Evolutionary conservation across 2,888 invertebrate species (phyloP), one percentile per base, ranked within the genome.

Genomic region (Yponomeuta malinellus): DNA sequence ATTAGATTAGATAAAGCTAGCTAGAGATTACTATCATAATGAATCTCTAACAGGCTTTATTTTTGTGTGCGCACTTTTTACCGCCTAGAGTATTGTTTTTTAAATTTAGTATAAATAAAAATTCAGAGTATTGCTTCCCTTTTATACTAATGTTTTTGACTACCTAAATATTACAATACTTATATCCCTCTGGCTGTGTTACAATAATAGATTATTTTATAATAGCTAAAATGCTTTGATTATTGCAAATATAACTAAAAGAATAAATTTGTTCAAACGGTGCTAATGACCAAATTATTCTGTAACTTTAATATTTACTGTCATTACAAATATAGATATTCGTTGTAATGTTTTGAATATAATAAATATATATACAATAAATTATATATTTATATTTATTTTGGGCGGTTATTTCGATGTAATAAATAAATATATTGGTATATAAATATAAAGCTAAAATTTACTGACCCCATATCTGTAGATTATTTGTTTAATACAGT

Each of bases 101-200:
- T 67, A 33, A 12, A 6, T 10, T 10, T 37, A 66, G 3, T 15
- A 48, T 48, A 68, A 87, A 81, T 87, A 88, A 89, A 87, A 89
- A 90, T 85, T 86, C 85, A 87, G 91, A 92, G 90, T 92, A 92
- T 92, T 92, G 91, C 91, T 91, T 92, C 84, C 90, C 88, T 83
- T 90, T 71, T 90, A 90, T 88, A 88, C 89, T 90, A 89, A 88
- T 81, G 87, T 89, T 90, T 89, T 89, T 84, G 82, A 87, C 86
- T 90, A 90, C 85, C 89, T 90, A 89, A 85, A 78, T 82, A 85
- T 85, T 81, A 83, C 84, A 86, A 77, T 82, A 43, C 43, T 43
- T 43, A 87, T 87, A 90, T 90, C 90, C 90, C 91, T 91, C 91
- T 91, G 91, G 90, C 90, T 80, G 83, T 80, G 83, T 79, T 78